Conservation (phyloP, 1,140 invertebrate species). For the Acromyrmex heyeri region DNA sequence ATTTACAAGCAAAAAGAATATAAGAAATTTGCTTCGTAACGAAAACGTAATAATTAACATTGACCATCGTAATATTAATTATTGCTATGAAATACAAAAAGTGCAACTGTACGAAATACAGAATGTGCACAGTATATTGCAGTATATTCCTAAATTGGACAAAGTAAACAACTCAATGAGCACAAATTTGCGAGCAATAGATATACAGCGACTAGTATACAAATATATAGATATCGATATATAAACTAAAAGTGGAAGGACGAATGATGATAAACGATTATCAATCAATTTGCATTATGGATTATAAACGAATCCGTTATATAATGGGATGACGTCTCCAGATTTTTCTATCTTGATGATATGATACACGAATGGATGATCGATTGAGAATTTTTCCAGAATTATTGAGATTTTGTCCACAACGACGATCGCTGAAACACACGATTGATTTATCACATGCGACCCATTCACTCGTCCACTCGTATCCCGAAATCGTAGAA, state of each 20-base stretch:
- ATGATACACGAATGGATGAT: slow-evolving; percentile 31
- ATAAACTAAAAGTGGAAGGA: background rate
- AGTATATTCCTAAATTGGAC: background rate
- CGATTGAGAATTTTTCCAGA: background rate
- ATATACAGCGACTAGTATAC: background rate
- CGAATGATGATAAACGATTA: background rate
- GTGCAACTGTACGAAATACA: too few relatives aligned
- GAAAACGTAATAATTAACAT: background rate
- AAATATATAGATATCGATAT: background rate
- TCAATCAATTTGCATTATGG: background rate
- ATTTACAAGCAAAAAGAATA: too few relatives aligned
- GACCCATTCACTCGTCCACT: background rate
- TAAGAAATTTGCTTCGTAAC: background rate
- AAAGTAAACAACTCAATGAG: background rate
- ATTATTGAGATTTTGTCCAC: background rate
- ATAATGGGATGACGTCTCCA: background rate
- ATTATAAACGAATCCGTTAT: slow-evolving; percentile 38
- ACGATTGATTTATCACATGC: slow-evolving; percentile 1
- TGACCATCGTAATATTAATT: background rate
- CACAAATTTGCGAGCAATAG: background rate
- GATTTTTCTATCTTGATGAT: slow-evolving; percentile 12
- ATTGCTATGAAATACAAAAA: background rate
- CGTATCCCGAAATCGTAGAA: background rate
- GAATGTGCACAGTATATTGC: background rate
- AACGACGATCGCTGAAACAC: slow-evolving; percentile 9